phyloP scores from a whole-genome alignment of 2,888 invertebrate genomes.

The Tenodera sinensis region DNA sequence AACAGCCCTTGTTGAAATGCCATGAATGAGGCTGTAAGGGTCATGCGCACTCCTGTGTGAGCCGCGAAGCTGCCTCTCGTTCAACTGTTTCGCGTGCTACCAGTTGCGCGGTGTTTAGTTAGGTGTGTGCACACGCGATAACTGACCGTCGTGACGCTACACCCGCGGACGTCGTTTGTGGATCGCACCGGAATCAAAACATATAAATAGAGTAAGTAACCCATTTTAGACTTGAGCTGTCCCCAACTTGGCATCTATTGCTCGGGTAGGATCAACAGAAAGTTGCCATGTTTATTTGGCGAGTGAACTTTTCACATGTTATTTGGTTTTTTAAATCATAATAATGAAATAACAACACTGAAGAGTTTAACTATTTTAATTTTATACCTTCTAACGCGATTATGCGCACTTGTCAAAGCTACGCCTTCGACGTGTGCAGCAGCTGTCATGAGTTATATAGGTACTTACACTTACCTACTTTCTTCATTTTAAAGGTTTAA shows the following conservation, averaged over 20 bases:
- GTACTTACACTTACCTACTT: too few relatives aligned
- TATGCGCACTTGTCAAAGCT: background rate
- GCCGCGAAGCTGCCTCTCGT: background rate
- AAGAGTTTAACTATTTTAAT: background rate
- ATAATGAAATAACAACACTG: background rate
- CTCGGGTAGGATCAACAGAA: background rate
- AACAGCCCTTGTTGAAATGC: too few relatives aligned
- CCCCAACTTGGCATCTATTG: background rate
- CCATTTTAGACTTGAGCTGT: constrained; percentile 1
- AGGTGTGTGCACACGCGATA: background rate
- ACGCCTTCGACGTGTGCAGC: too few relatives aligned
- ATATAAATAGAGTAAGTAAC: constrained; percentile 16
- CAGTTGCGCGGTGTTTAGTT: constrained; percentile 10
- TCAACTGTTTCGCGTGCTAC: background rate
- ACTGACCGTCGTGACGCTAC: background rate
- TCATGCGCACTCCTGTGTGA: background rate
- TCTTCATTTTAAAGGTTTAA: too few relatives aligned
- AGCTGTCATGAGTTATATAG: too few relatives aligned
- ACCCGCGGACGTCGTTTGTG: background rate
- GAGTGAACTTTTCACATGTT: background rate
- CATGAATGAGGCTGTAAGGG: too few relatives aligned
- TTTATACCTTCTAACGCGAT: background rate
- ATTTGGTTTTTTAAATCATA: background rate
- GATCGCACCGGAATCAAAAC: background rate
- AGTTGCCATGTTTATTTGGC: background rate